These are phyloP conservation scores for Sebastes variabilis DNA, from an alignment of 2,797 vertebrate genomes.

Conservation along the genomic window DNA sequence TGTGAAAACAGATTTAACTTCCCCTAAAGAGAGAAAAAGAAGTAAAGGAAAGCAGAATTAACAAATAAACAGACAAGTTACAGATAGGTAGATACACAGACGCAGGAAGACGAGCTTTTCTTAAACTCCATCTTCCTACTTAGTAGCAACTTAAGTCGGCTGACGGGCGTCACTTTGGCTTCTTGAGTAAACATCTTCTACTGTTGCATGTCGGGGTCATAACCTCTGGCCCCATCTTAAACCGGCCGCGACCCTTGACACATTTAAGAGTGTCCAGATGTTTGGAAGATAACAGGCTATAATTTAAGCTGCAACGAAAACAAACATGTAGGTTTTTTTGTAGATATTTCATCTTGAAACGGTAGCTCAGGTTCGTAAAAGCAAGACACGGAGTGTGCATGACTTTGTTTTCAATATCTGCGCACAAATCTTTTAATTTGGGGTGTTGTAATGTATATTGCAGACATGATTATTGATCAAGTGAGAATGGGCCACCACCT, in stretches of 20 bases:
- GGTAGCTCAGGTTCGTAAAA: not conserved
- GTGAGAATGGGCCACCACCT: not conserved
- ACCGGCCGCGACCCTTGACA: not conserved
- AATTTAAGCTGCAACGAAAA: not conserved
- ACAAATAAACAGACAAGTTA: too few relatives aligned
- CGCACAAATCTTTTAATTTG: not conserved
- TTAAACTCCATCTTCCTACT: not conserved
- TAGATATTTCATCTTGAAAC: not conserved
- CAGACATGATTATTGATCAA: not conserved
- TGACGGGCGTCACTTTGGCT: not conserved
- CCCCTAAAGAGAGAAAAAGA: too few relatives aligned
- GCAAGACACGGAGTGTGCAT: not conserved
- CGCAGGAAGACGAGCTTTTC: not conserved
- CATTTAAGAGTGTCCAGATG: constrained; percentile 19
- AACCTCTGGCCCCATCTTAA: constrained; percentile 28
- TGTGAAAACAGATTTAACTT: too few relatives aligned
- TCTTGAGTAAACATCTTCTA: not conserved
- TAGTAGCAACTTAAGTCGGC: not conserved
- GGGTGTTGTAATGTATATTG: not conserved
- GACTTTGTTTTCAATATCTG: not conserved
- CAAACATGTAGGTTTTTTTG: not conserved
- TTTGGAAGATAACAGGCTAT: not conserved
- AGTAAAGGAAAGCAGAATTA: too few relatives aligned
- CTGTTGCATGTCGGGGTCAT: constrained; percentile 25
- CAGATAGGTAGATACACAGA: too few relatives aligned